phyloP scores from a whole-genome alignment of 2,797 vertebrate species.

The Siniperca obscura region DNA sequence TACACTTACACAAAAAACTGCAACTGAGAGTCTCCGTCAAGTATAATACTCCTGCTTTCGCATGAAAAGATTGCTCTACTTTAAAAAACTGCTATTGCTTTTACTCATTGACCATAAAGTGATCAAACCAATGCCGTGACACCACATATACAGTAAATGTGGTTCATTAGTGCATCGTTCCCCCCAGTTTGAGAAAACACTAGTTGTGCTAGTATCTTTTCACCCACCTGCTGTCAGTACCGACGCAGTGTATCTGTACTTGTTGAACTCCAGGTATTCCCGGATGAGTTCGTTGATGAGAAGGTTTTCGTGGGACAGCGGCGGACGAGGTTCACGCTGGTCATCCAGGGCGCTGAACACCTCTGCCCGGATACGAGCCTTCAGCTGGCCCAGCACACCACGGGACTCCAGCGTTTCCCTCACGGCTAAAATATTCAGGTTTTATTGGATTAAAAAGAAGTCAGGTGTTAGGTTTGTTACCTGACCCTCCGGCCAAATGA shows the following conservation, averaged over 20 bases:
- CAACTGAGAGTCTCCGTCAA: neutral
- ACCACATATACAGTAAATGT: too few species aligned
- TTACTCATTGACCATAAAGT: neutral
- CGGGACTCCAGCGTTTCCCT: conserved; percentile 92
- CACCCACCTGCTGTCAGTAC: conserved; percentile 91
- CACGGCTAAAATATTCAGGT: conserved; percentile 82
- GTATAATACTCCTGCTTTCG: neutral
- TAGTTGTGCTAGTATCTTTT: neutral
- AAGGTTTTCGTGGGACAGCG: conserved; percentile 91
- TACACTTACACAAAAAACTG: conserved; percentile 15
- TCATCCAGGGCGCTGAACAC: conserved; percentile 94
- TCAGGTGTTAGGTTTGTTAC: fast-evolving
- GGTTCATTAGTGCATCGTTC: neutral
- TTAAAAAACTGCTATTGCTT: neutral
- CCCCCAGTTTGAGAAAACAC: neutral
- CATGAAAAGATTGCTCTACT: neutral
- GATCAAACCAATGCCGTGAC: neutral
- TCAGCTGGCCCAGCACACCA: conserved; percentile 90
- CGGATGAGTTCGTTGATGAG: conserved; percentile 96
- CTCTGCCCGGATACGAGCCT: conserved; percentile 93
- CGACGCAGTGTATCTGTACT: conserved; percentile 90
- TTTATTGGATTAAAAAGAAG: neutral
- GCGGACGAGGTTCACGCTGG: conserved; percentile 84
- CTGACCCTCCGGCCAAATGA: fast-evolving
- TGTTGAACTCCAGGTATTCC: conserved; percentile 96